These are phyloP conservation scores for Lysandra bellargus DNA, from an alignment of 2,888 invertebrate genomes.

Conservation along the genomic window DNA sequence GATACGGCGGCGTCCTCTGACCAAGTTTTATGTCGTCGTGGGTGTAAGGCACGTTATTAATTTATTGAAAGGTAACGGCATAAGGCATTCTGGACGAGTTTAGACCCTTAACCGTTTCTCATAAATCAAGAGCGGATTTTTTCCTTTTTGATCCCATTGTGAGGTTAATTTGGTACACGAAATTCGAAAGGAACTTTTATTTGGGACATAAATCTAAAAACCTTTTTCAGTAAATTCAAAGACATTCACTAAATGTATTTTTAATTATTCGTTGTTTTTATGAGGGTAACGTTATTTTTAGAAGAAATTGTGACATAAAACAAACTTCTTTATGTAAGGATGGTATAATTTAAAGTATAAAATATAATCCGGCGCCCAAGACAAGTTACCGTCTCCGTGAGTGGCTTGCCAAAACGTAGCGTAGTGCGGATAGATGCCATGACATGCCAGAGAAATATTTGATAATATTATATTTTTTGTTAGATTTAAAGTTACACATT, in stretches of 20 bases:
- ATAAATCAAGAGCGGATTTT: slow-evolving; percentile 28
- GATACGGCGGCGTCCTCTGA: slow-evolving; percentile 10
- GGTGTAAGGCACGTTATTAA: slow-evolving; percentile 1
- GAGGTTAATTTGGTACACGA: slow-evolving; percentile 14
- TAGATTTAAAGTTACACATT: too few species aligned
- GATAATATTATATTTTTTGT: too few species aligned
- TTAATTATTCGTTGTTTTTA: not conserved
- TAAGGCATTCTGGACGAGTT: slow-evolving; percentile 21
- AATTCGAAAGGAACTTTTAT: not conserved
- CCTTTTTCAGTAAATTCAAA: not conserved
- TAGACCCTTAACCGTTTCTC: slow-evolving; percentile 30
- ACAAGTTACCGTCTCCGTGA: too few species aligned
- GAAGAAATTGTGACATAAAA: too few species aligned
- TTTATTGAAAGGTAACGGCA: slow-evolving; percentile 29
- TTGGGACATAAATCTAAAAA: slow-evolving; percentile 2
- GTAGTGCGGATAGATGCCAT: too few species aligned
- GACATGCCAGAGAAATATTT: too few species aligned
- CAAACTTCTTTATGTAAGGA: too few species aligned
- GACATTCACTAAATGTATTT: not conserved
- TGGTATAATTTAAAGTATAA: too few species aligned
- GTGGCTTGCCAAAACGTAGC: too few species aligned
- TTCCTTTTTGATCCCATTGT: not conserved
- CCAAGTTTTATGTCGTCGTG: slow-evolving; percentile 9
- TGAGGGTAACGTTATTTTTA: too few species aligned
- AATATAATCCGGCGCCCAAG: too few species aligned